These are phyloP conservation scores for Stenopsyche tienmushanensis DNA, from an alignment of 1,140 invertebrate genomes.

Conservation along the genomic window DNA sequence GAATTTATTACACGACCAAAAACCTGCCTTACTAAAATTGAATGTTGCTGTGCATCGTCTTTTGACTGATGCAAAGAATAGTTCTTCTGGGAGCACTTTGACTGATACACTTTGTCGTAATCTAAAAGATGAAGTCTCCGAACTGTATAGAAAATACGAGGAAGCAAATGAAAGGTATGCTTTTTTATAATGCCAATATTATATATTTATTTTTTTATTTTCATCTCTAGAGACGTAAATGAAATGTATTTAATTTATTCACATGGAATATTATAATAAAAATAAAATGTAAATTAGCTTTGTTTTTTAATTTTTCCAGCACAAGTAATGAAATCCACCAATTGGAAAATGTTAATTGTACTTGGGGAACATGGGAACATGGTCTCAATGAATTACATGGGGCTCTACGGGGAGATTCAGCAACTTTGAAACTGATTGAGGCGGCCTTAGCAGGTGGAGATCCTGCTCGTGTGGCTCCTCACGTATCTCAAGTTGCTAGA, in stretches of 20 bases:
- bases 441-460: slow-evolving; percentile 44
- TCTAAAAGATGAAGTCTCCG: slow-evolving; percentile 71
- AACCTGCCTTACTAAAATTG: slow-evolving; percentile 67
- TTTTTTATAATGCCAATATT: slow-evolving; percentile 15
- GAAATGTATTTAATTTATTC: not conserved
- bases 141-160: slow-evolving; percentile 76
- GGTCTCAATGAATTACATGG: slow-evolving; percentile 56
- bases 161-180: slow-evolving; percentile 73
- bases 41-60: slow-evolving; percentile 75
- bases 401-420: slow-evolving; percentile 55
- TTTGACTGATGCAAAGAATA: slow-evolving; percentile 56
- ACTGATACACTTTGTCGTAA: slow-evolving; percentile 53
- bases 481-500: slow-evolving; percentile 50
- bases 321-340: slow-evolving; percentile 53
- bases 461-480: slow-evolving; percentile 49
- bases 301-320: slow-evolving; percentile 42
- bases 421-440: slow-evolving; percentile 49
- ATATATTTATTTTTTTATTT: not conserved
- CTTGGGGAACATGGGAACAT: slow-evolving; percentile 58
- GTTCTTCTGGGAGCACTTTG: slow-evolving; percentile 43
- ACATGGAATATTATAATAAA: not conserved
- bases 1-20: slow-evolving; percentile 68
- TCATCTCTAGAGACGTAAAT: not conserved
- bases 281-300: slow-evolving; percentile 1
- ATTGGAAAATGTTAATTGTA: slow-evolving; percentile 51